A percentile compares a stretch with the other conserved stretches of the same genome.
phyloP scores from a whole-genome alignment of 2,888 invertebrate species.

The Macrosiphum euphorbiae region DNA sequence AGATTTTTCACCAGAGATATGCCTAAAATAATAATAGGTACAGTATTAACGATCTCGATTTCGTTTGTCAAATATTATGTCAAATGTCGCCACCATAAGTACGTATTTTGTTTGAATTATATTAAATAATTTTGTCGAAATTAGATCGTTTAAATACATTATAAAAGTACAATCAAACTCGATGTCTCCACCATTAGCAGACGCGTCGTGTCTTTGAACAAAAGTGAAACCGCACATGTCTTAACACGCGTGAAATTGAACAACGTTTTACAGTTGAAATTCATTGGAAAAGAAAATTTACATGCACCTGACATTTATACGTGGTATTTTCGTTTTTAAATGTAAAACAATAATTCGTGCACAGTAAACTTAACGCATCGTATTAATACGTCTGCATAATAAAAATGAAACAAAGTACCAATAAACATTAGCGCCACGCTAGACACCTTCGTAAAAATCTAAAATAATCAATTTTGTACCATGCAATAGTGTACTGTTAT shows the following conservation, averaged over 20 bases:
- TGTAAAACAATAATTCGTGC: background rate
- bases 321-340: background rate
- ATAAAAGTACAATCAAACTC: background rate
- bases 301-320: background rate
- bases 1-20: constrained; percentile 74
- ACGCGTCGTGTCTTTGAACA: background rate
- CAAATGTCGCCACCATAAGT: background rate
- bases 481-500: background rate
- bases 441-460: background rate
- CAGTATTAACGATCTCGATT: background rate
- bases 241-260: constrained; percentile 38
- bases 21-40: constrained; percentile 66
- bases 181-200: background rate
- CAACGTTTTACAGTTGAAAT: background rate
- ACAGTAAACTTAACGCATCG: background rate
- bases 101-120: background rate
- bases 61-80: background rate
- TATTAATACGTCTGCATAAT: background rate
- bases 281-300: constrained; percentile 10
- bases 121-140: background rate
- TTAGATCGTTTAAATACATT: background rate
- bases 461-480: background rate
- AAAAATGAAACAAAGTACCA: background rate
- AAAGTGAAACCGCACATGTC: constrained; percentile 19
- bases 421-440: background rate